A percentile compares a stretch with the other conserved stretches of the same genome.
Conservation (phyloP, 2,797 vertebrate species). For the Antennarius maculatus region DNA sequence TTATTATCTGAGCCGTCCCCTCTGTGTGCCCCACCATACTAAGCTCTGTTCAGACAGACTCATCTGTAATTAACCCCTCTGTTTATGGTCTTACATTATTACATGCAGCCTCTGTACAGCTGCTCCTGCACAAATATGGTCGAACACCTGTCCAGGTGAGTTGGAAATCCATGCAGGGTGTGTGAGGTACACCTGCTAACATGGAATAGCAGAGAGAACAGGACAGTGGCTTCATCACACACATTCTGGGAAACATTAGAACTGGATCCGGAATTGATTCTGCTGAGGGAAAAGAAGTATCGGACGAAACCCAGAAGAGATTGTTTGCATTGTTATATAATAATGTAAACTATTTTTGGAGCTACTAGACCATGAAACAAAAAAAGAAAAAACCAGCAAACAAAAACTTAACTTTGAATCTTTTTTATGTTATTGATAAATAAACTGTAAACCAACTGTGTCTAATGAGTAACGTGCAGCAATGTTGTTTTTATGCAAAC, state of each 20-base stretch:
- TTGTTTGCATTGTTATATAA: conserved; percentile 4
- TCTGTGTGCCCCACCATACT: conserved; percentile 50
- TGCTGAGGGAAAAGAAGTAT: conserved; percentile 21
- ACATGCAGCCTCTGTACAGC: conserved; percentile 32
- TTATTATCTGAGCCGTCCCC: conserved; percentile 51
- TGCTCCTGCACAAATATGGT: conserved; percentile 26
- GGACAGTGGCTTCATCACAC: not conserved
- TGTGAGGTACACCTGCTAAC: conserved; percentile 37
- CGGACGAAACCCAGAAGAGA: conserved; percentile 14
- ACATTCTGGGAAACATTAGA: not conserved
- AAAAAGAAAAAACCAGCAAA: too few relatives aligned
- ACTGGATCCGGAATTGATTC: conserved; percentile 6
- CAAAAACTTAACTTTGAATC: too few relatives aligned
- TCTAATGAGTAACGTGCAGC: too few relatives aligned
- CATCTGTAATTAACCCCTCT: conserved; percentile 61
- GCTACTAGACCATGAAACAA: too few relatives aligned
- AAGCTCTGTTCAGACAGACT: conserved; percentile 56
- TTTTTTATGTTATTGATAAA: too few relatives aligned
- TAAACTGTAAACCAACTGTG: too few relatives aligned
- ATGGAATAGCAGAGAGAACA: conserved; percentile 15
- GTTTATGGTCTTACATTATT: conserved; percentile 63
- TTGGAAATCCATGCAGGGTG: conserved; percentile 24
- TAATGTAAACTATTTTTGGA: too few relatives aligned
- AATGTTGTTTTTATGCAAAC: too few relatives aligned
- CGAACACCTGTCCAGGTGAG: conserved; percentile 67